Conservation (phyloP, 1,140 invertebrate genomes). For the Drosophila busckii region DNA sequence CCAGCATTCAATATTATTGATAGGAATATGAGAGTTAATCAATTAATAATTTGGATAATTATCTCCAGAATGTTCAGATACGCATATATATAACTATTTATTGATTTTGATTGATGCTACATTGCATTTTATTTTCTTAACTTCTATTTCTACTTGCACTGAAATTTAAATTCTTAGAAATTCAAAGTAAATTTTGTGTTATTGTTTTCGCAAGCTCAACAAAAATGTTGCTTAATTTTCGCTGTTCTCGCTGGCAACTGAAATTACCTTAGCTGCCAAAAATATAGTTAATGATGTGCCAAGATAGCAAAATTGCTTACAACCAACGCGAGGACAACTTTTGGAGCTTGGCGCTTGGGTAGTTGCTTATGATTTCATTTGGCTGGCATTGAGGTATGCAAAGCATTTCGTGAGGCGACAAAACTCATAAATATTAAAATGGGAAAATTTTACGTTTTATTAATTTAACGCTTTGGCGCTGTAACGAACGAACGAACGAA, state of each 20-base stretch:
- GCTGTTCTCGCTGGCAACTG: neutral
- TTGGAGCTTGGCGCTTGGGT: conserved; percentile 8
- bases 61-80: no score
- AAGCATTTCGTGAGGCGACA: conserved; percentile 29
- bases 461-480: conserved; percentile 69
- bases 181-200: no score
- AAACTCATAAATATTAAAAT: conserved; percentile 74
- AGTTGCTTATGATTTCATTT: conserved; percentile 28
- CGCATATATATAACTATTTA: no score
- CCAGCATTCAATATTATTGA: no score
- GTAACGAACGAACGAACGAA: conserved; percentile 12
- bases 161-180: no score
- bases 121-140: no score
- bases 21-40: no score
- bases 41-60: no score
- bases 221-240: neutral
- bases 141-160: no score
- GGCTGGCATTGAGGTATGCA: conserved; percentile 21
- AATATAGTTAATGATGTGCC: conserved; percentile 23
- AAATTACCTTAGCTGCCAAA: neutral
- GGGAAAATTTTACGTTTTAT: conserved; percentile 65
- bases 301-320: neutral
- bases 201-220: neutral
- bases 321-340: neutral
- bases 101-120: no score